A percentile compares a stretch with the other conserved stretches of the same genome.
These are phyloP conservation scores for Merops nubicus DNA, from an alignment of 2,113 vertebrate species.

Conservation along the genomic window DNA sequence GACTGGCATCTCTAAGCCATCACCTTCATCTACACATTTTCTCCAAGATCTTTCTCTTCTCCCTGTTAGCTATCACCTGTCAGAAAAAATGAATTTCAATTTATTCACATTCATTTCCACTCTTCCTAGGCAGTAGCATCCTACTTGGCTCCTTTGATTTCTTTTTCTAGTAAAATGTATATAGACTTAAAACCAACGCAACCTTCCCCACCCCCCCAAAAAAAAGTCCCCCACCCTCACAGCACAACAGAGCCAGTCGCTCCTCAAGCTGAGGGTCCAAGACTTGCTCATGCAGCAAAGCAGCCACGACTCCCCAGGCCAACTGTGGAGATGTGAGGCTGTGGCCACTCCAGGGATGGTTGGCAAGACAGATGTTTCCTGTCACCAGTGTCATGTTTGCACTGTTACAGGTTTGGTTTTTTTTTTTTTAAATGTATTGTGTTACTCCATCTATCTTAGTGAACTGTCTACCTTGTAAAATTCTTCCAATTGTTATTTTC, in stretches of 20 bases:
- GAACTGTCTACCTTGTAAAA: conserved; percentile 73
- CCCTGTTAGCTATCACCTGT: no score
- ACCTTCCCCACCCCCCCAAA: no score
- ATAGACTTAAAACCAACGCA: not conserved
- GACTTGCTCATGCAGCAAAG: fast-evolving
- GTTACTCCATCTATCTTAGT: conserved; percentile 72
- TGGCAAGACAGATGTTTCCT: conserved; percentile 73
- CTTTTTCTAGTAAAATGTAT: not conserved
- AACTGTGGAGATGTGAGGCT: not conserved
- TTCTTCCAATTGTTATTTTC: conserved; percentile 73
- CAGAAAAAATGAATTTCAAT: not conserved
- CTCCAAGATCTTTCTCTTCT: fast-evolving
- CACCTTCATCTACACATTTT: not conserved
- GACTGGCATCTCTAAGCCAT: fast-evolving
- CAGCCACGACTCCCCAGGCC: not conserved
- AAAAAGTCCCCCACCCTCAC: not conserved
- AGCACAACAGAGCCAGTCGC: not conserved
- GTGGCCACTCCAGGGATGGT: not conserved
- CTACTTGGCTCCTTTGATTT: fast-evolving
- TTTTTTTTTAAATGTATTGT: conserved; percentile 57
- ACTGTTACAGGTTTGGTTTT: conserved; percentile 49
- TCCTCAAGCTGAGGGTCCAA: not conserved
- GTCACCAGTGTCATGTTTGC: conserved; percentile 56
- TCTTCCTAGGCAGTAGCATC: not conserved
- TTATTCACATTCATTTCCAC: not conserved